Percentiles rank a stretch among this genome's conserved stretches.
phyloP scores from a whole-genome alignment of 2,113 vertebrate species.

The Pteronura brasiliensis region DNA sequence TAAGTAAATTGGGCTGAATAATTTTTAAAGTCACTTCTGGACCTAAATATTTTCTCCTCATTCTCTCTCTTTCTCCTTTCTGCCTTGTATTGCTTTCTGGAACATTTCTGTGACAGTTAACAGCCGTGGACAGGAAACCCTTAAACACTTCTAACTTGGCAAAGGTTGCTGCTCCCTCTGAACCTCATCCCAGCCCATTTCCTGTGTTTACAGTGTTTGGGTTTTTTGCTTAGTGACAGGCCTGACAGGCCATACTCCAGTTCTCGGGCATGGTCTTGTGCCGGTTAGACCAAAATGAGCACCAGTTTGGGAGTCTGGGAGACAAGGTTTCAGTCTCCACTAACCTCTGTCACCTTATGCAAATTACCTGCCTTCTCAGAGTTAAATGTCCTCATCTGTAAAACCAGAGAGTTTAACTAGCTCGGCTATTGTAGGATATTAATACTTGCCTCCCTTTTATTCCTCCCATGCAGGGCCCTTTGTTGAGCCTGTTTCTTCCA shows the following conservation, averaged over 20 bases:
- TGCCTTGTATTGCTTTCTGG: conserved; percentile 35
- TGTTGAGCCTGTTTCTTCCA: background rate
- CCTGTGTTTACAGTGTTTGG: conserved; percentile 68
- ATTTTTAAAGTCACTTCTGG: background rate
- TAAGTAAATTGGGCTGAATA: conserved; percentile 7
- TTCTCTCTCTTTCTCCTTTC: background rate
- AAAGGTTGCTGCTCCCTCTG: conserved; percentile 56
- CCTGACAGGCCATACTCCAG: conserved; percentile 46
- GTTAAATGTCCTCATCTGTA: background rate
- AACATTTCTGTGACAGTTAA: conserved; percentile 61
- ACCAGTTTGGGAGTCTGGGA: background rate
- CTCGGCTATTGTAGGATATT: background rate
- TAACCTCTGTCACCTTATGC: background rate
- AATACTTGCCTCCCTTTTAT: background rate
- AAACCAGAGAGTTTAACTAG: conserved; percentile 38
- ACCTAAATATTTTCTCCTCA: conserved; percentile 26
- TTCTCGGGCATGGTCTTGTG: background rate
- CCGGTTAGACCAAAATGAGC: background rate
- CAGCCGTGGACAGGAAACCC: conserved; percentile 65
- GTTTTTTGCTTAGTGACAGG: conserved; percentile 66
- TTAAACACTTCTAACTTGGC: conserved; percentile 75
- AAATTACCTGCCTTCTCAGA: background rate
- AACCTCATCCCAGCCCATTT: conserved; percentile 67
- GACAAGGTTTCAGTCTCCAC: background rate
- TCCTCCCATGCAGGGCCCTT: background rate